Base-by-base conservation (phyloP, 2,888 invertebrate species). In the Chymomyza caudatula region DNA sequence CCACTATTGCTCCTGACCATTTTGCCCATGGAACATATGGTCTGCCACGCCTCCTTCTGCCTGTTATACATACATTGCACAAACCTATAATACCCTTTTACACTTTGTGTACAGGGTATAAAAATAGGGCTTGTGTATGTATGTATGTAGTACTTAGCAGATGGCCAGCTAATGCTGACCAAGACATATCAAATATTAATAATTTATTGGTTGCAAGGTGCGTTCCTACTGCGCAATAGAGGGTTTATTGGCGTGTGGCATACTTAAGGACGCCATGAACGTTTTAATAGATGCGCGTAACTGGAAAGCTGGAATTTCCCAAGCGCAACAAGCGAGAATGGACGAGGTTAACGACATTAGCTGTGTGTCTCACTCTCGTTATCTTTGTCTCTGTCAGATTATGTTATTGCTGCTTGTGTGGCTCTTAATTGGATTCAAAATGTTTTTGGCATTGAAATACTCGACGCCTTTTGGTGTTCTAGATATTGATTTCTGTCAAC, bases 261-360 rank as follows among this genome's bases (percentile, higher is more conserved):
- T 37, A 37, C 29, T 25, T 13, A 37, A 37, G 8, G 29, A 11
- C 29, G 29, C 29, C 15, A 47, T 19, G n/a, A 47, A 8, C 17
- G 13, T 17, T 17, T 17, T 47, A 47, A 17, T 47, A 37, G 29
- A 37, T 37, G 29, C 29, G 29, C 29, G 11, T 37, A 2, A 2
- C 11, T 11, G 29, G 1, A 11, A 11, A 11, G 29, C 4, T n/a
- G n/a, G 19, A 47, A 47, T 47, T 63, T 57, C 42, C 2, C 53
- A 60, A 37, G 54, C 20, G 51, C 56, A 57, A 55, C 44, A 66
- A 66, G 51, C 56, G n/a, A 23, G 6, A 6, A 22, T 37, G n/a
- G n/a, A 43, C 25, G 62, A 61, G 61, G 67, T 67, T 64, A 67
- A 60, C 63, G 61, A 64, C 71, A 58, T 60, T 15, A 5, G 29